These are phyloP conservation scores for Bungarus multicinctus DNA, from an alignment of 2,113 vertebrate genomes.

Conservation along the genomic window DNA sequence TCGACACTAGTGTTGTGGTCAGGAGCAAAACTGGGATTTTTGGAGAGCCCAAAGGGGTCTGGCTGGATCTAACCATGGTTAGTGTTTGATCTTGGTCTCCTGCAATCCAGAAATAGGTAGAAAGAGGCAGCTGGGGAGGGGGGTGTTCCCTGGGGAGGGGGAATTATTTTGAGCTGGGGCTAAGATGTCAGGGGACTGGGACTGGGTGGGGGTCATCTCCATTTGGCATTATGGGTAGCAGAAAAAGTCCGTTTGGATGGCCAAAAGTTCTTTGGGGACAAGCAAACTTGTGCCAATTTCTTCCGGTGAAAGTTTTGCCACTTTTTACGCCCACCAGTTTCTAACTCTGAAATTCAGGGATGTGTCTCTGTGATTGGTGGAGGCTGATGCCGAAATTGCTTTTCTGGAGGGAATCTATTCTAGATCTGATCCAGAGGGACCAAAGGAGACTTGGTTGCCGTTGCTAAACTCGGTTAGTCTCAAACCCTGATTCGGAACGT, in stretches of 20 bases:
- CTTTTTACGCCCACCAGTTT: neutral
- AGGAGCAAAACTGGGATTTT: too few species aligned
- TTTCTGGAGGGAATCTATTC: neutral
- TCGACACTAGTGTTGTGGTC: too few species aligned
- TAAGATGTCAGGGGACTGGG: neutral
- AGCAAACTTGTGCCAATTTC: neutral
- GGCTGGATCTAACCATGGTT: too few species aligned
- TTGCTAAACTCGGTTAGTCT: neutral
- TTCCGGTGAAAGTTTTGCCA: neutral
- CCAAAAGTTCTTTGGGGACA: neutral
- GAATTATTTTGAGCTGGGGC: neutral
- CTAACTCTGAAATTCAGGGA: neutral
- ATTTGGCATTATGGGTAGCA: neutral
- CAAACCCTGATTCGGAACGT: neutral
- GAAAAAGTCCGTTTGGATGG: neutral
- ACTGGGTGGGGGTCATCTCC: neutral
- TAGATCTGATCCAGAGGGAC: neutral
- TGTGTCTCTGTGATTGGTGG: neutral
- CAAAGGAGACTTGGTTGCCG: neutral
- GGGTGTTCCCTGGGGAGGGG: neutral
- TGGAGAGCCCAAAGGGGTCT: too few species aligned
- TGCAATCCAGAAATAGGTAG: neutral
- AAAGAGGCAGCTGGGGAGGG: neutral
- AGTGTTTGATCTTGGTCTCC: neutral
- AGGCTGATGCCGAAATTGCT: neutral